Evolutionary conservation across 2,797 vertebrate species (phyloP), one percentile per base, ranked within the genome.

Genomic region (Betta splendens): DNA sequence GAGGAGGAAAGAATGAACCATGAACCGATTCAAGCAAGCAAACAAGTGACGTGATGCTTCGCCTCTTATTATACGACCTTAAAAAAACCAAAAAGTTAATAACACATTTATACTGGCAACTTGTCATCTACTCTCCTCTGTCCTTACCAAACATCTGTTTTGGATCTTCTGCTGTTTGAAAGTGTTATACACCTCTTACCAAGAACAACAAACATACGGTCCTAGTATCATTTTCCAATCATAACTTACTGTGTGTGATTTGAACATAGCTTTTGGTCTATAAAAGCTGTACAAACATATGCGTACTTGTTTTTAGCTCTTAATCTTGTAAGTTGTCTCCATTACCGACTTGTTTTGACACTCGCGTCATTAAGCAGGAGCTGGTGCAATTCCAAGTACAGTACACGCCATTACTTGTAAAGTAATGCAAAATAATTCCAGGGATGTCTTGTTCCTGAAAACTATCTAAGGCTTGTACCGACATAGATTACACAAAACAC

Each of bases 331-430:
- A 9, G 35, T 45, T 66, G 46, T 74, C 71, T 53, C 22, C 11
- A 55, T 65, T 28, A 22, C 57, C 70, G 53, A 56, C 55, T 69
- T 74, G 72, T 72, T 81, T 69, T 72, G 59, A 67, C 29, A 28
- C 47, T 63, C 9, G 2, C 18, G 3, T 7, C 20, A 55, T 44
- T 49, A 47, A 16, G 1, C 25, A 4, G 28, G 18, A 12, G 23
- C 33, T 55, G 54, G 9, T 33, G 7, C n/a, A 13, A 20, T 20
- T 49, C 48, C 50, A 60, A 45, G 50, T 25, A 35, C 68, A 48
- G 47, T 28, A 33, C 69, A 37, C 4, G 51, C 15, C 8, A 9
- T 63, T 25, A 54, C 66, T 43, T 56, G 45, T 46, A 35, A 35
- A 51, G 37, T 9, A 42, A 61, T 15, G n/a, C 2, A 2, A 54